Percentiles rank a stretch among this genome's conserved stretches.
phyloP scores from a whole-genome alignment of 2,797 vertebrate genomes.

The Notamacropus eugenii region DNA sequence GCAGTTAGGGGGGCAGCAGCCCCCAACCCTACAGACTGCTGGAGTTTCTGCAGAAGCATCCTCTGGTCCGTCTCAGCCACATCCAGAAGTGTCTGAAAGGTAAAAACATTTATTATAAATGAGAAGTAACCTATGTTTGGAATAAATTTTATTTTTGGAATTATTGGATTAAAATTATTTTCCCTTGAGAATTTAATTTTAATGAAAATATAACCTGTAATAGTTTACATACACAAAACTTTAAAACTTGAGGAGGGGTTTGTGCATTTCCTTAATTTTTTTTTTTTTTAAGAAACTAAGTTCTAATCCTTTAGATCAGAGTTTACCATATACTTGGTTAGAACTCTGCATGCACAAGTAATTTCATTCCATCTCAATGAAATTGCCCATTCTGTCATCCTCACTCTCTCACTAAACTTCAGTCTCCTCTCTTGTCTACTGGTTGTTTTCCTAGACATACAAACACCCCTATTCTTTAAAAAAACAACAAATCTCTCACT shows the following conservation, averaged over 20 bases:
- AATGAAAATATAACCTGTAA: constrained; percentile 29
- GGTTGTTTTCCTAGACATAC: not conserved
- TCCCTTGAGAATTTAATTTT: constrained; percentile 46
- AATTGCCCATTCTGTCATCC: not conserved
- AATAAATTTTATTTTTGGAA: constrained; percentile 19
- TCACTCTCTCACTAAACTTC: not conserved
- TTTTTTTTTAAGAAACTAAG: not conserved
- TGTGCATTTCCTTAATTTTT: not conserved
- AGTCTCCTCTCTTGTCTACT: too few species aligned
- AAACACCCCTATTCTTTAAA: not conserved
- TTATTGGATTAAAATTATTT: not conserved
- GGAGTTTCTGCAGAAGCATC: constrained; percentile 88
- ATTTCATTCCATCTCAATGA: not conserved
- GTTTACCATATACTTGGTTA: constrained; percentile 7
- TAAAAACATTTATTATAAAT: constrained; percentile 77
- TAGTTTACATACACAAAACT: constrained; percentile 45
- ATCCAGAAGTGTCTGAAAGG: constrained; percentile 96
- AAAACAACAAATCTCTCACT: not conserved
- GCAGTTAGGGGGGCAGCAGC: constrained; percentile 90
- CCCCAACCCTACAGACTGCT: constrained; percentile 85
- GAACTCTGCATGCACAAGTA: not conserved
- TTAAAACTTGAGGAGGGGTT: not conserved
- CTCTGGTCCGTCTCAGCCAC: constrained; percentile 86
- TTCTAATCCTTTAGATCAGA: not conserved
- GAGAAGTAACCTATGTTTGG: not conserved